phyloP scores from a whole-genome alignment of 2,113 vertebrate species.

The Paraplagusia blochii region DNA sequence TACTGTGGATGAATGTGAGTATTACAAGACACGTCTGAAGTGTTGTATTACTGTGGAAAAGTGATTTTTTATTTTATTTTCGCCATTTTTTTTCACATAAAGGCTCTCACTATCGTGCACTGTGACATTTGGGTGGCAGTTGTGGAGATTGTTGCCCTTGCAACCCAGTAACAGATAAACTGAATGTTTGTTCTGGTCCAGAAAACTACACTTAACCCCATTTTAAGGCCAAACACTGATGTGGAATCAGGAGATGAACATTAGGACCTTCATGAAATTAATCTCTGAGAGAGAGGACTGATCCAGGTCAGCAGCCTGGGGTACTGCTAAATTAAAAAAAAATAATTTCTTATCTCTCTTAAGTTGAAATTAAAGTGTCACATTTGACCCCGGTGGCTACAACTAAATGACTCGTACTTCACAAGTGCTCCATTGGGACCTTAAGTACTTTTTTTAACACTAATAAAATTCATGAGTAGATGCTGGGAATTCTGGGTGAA shows the following conservation, averaged over 20 bases:
- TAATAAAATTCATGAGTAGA: neutral
- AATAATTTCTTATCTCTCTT: constrained; percentile 29
- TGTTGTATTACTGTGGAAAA: too few relatives aligned
- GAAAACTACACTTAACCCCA: neutral
- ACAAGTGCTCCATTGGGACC: neutral
- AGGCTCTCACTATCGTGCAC: too few relatives aligned
- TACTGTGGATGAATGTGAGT: too few relatives aligned
- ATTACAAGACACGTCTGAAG: too few relatives aligned
- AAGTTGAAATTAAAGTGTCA: constrained; percentile 7
- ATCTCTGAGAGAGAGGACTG: constrained; percentile 25
- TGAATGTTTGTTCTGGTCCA: neutral
- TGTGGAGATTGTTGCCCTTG: too few relatives aligned
- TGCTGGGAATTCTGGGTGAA: neutral
- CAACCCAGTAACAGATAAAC: too few relatives aligned
- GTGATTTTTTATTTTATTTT: too few relatives aligned
- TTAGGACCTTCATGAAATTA: constrained; percentile 13
- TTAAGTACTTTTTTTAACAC: neutral
- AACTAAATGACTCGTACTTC: constrained; percentile 19
- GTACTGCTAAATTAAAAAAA: constrained; percentile 33
- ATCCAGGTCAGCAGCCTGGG: constrained; percentile 38
- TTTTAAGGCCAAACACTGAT: constrained; percentile 1
- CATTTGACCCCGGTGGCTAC: constrained; percentile 10
- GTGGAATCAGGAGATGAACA: constrained; percentile 1
- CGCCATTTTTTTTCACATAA: too few relatives aligned
- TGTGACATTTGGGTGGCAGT: too few relatives aligned